Evolutionary conservation across 35 echinoderm and acorn worm genomes (phyloP), one percentile per base, ranked within the genome.

Genomic region (Amphiura filiformis): DNA sequence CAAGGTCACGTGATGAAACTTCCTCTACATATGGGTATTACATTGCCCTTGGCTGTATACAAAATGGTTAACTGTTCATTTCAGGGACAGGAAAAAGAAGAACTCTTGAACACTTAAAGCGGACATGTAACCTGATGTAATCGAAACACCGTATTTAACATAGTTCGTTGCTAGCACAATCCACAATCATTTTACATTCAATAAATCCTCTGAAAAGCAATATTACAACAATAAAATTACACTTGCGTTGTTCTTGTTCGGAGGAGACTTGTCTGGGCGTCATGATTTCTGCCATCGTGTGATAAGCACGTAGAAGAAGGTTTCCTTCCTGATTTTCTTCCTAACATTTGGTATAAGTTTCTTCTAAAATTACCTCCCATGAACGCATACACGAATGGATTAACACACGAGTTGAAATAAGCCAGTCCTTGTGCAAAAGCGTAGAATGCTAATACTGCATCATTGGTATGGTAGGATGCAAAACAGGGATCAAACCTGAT

Each of bases 311-410:
- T 70, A 30, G 61, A 70, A 30, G 15, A 26, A 5, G 61, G 61
- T n/a, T 70, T 70, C 28, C 61, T 70, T 70, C 61, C 61, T n/a
- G 61, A 70, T 70, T 70, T 70, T 70, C 28, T 70, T 3, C 28
- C 28, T 26, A 90, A 88, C 40, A 91, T 40, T 81, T 82, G 79
- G 37, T 82, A 39, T 32, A 99, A 77, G 56, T 91, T 90, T 41
- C 92, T 88, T 11, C 93, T 85, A 81, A 99, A 99, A 78, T 88
- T 94, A 32, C 89, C 84, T 33, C 96, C 96, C 35, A 91, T 88
- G 40, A 99, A 91, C 0, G 96, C 96, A 44, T 99, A 99, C 18
- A 99, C 88, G 39, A 99, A 87, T 0, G 96, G 96, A 56, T 99
- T 99, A 35, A 99, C 85, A 76, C 90, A 94, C 4, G 96, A 94